phyloP scores from a whole-genome alignment of 2,888 invertebrate species.

The Orchesella flavescens region DNA sequence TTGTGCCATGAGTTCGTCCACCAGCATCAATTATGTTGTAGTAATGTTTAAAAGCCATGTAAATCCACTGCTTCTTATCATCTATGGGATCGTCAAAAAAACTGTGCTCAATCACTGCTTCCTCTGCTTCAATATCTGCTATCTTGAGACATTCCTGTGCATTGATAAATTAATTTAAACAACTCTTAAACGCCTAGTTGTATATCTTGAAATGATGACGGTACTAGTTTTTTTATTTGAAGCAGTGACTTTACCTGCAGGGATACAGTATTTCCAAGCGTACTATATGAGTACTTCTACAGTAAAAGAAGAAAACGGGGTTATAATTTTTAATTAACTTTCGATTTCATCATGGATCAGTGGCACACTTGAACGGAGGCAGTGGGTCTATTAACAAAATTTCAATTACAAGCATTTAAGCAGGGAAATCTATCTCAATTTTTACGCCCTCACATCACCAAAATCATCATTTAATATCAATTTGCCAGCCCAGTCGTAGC shows the following conservation, averaged over 20 bases:
- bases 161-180: too few species aligned
- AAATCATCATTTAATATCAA: too few species aligned
- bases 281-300: slow-evolving; percentile 70
- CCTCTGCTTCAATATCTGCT: slow-evolving; percentile 70
- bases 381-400: too few species aligned
- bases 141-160: slow-evolving; percentile 67
- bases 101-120: slow-evolving; percentile 63
- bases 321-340: slow-evolving; percentile 56
- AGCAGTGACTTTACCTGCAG: too few species aligned
- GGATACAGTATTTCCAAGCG: slow-evolving; percentile 65
- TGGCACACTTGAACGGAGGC: background rate
- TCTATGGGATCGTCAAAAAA: slow-evolving; percentile 69
- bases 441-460: too few species aligned
- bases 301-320: slow-evolving; percentile 14
- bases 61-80: slow-evolving; percentile 72
- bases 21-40: slow-evolving; percentile 68
- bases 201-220: too few species aligned
- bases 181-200: too few species aligned
- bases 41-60: slow-evolving; percentile 68
- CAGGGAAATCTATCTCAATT: slow-evolving; percentile 12
- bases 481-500: slow-evolving; percentile 70
- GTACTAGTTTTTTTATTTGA: too few species aligned
- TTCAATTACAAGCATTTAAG: too few species aligned
- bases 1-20: slow-evolving; percentile 70
- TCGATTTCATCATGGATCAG: slow-evolving; percentile 40